Conservation (phyloP, 2,888 invertebrate species). For the Stenodera caucasica region DNA sequence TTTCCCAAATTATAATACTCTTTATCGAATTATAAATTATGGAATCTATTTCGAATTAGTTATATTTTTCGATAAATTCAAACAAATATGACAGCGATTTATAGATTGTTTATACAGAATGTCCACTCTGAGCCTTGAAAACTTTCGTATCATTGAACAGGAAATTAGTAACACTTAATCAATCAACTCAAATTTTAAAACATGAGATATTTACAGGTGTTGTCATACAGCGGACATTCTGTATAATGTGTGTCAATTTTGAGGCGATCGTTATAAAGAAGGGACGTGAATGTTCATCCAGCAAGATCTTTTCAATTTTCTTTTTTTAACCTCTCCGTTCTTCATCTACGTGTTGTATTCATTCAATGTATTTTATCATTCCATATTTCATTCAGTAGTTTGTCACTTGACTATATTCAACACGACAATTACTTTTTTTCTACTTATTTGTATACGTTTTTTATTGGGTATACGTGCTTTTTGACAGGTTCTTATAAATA, state of each 20-base stretch:
- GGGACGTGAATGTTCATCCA: not conserved
- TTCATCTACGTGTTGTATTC: not conserved
- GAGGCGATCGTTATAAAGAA: too few relatives aligned
- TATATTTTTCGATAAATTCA: too few relatives aligned
- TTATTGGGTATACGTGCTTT: not conserved
- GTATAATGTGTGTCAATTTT: not conserved
- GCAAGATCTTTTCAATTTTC: not conserved
- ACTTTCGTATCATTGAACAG: too few relatives aligned
- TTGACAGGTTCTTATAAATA: slow-evolving; percentile 1
- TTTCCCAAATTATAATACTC: not conserved
- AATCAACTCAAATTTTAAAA: too few relatives aligned
- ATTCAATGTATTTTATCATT: not conserved
- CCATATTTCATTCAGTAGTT: slow-evolving; percentile 1
- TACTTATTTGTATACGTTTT: not conserved
- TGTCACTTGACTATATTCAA: slow-evolving; percentile 6
- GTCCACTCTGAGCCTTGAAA: too few relatives aligned
- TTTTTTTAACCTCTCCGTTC: not conserved
- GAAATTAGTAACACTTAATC: too few relatives aligned
- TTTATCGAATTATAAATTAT: too few relatives aligned
- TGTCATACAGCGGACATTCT: too few relatives aligned
- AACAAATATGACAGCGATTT: too few relatives aligned
- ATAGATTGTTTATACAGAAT: too few relatives aligned
- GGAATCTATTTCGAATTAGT: too few relatives aligned
- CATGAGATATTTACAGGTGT: too few relatives aligned
- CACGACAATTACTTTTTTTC: not conserved